Percentiles rank a stretch among this genome's conserved stretches.
These are phyloP conservation scores for Standfussiana lucernea DNA, from an alignment of 2,888 invertebrate species.

Conservation along the genomic window DNA sequence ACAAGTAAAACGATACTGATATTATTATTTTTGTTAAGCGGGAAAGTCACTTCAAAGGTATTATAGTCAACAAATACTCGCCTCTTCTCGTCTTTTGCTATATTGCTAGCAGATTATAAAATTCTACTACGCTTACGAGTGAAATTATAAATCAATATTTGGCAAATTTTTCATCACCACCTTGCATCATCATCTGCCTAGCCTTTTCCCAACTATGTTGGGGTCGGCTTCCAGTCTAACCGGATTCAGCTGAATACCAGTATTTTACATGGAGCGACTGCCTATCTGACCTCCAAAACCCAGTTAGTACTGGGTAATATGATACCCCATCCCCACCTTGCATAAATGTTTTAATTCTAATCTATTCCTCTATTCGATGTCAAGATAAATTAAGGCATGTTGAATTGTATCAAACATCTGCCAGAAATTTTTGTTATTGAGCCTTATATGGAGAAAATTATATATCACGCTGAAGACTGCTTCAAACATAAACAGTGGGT, in stretches of 20 bases:
- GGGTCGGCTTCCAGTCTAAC: no score
- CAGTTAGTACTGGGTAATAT: no score
- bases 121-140: neutral
- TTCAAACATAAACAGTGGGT: neutral
- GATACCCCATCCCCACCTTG: neutral
- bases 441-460: neutral
- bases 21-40: slow-evolving; percentile 1
- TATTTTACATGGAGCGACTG: no score
- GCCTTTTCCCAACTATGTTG: no score
- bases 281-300: no score
- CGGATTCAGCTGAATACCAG: no score
- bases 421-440: neutral
- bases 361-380: neutral
- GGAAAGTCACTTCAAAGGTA: slow-evolving; percentile 15
- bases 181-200: no score
- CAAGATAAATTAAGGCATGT: neutral
- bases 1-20: slow-evolving; percentile 30
- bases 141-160: neutral
- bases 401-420: neutral
- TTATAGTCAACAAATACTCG: slow-evolving; percentile 3
- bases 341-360: neutral
- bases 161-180: neutral
- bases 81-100: neutral
- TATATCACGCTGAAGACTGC: neutral
- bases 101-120: neutral